phyloP scores from a whole-genome alignment of 2,113 vertebrate species.

The Sterna hirundo region DNA sequence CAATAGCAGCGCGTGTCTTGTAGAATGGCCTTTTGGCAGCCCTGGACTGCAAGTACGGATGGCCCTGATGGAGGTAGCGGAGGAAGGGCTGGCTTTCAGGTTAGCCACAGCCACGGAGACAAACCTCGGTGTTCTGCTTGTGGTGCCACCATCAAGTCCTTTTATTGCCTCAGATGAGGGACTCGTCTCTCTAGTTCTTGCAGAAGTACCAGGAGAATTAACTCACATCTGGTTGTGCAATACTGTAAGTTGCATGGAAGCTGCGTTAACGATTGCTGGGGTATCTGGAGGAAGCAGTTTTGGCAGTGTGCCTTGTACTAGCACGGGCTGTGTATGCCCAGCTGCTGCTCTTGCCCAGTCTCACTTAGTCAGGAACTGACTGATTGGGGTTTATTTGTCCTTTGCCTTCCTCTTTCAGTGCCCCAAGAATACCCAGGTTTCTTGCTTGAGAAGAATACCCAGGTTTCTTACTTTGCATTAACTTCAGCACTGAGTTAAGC shows the following conservation, averaged over 20 bases:
- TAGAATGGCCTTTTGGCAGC: background rate
- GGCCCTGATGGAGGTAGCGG: background rate
- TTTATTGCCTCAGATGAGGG: background rate
- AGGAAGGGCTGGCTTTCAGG: background rate
- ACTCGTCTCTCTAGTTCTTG: background rate
- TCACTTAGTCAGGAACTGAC: background rate
- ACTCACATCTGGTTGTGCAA: background rate
- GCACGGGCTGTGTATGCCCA: background rate
- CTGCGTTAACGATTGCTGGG: rapidly evolving
- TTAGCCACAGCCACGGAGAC: background rate
- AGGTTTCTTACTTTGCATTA: background rate
- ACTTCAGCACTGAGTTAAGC: background rate
- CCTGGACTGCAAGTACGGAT: background rate
- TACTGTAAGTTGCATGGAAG: background rate
- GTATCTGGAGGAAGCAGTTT: background rate
- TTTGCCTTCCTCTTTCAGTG: background rate
- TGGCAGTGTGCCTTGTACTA: background rate
- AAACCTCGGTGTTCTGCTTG: background rate
- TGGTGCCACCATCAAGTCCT: background rate
- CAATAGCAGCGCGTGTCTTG: background rate
- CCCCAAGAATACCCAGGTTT: background rate
- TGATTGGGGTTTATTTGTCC: background rate
- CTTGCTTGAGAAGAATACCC: background rate
- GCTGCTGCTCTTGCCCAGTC: background rate
- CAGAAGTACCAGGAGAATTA: background rate